Percentiles rank a stretch among this genome's conserved stretches.
phyloP scores from a whole-genome alignment of 2,888 invertebrate genomes.

The Lasioglossum pauxillum region DNA sequence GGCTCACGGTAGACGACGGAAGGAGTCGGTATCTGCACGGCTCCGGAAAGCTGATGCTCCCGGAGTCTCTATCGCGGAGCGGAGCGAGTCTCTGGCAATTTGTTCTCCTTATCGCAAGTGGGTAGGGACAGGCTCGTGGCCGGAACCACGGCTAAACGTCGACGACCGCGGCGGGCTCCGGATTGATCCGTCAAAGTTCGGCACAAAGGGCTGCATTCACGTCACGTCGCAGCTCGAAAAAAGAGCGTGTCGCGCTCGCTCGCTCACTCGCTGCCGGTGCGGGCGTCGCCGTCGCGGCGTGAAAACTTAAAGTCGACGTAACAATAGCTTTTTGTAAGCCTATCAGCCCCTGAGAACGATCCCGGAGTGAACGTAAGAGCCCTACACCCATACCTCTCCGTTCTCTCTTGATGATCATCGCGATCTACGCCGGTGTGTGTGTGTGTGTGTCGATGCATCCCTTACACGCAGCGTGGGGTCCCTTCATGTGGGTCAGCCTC shows the following conservation, averaged over 20 bases:
- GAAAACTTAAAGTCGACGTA: constrained; percentile 76
- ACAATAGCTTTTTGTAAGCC: constrained; percentile 77
- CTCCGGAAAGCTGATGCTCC: background rate
- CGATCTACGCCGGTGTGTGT: constrained; percentile 43
- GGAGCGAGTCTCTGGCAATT: constrained; percentile 35
- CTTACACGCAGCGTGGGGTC: constrained; percentile 46
- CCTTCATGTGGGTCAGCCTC: constrained; percentile 68
- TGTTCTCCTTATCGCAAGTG: constrained; percentile 38
- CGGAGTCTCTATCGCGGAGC: background rate
- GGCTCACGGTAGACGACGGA: background rate
- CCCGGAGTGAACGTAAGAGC: constrained; percentile 66
- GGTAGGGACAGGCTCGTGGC: background rate
- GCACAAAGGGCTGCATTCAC: constrained; percentile 71
- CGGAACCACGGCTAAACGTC: constrained; percentile 61
- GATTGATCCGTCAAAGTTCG: constrained; percentile 75
- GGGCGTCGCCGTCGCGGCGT: constrained; percentile 47
- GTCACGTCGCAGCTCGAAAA: constrained; percentile 53
- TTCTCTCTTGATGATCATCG: constrained; percentile 38
- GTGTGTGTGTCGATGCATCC: constrained; percentile 62
- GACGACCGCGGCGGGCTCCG: constrained; percentile 34
- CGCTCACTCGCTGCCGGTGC: background rate
- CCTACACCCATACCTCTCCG: constrained; percentile 61
- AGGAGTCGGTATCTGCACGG: background rate
- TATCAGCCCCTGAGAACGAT: constrained; percentile 67
- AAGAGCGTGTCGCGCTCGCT: constrained; percentile 11